Evolutionary conservation across 2,113 vertebrate species (phyloP).

Genomic region (Suricata suricatta): DNA sequence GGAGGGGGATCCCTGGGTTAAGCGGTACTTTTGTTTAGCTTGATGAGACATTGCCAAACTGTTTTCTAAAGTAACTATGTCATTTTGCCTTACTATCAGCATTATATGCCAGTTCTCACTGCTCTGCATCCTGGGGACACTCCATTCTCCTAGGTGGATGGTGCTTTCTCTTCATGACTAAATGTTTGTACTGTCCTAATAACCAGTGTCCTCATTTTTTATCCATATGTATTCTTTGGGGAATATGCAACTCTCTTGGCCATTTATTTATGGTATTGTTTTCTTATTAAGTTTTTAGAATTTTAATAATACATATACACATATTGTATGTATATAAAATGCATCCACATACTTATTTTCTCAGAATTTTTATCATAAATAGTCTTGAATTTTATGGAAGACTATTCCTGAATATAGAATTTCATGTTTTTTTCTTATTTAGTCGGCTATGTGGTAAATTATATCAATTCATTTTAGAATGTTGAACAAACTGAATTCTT

Average conservation of each 20-base stretch:
- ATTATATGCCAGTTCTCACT: too few relatives aligned
- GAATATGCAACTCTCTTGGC: background rate
- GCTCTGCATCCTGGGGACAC: background rate
- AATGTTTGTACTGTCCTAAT: background rate
- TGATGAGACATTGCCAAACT: background rate
- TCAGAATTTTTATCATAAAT: background rate
- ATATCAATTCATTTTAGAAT: background rate
- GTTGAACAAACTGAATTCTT: background rate
- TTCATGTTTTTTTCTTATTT: background rate
- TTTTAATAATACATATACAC: background rate
- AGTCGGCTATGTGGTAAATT: background rate
- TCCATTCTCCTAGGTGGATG: background rate
- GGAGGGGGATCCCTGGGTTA: background rate
- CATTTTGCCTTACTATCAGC: background rate
- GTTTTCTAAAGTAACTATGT: background rate
- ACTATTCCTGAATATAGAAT: background rate
- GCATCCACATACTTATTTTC: background rate
- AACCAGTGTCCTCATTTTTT: background rate
- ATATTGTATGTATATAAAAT: background rate
- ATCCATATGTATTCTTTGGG: background rate
- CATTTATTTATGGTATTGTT: background rate
- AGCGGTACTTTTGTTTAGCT: background rate
- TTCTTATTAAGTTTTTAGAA: background rate
- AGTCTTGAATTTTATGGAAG: background rate
- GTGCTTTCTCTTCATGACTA: background rate